These are phyloP conservation scores for Melitaea athalia DNA, from an alignment of 2,888 invertebrate genomes.

Conservation along the genomic window DNA sequence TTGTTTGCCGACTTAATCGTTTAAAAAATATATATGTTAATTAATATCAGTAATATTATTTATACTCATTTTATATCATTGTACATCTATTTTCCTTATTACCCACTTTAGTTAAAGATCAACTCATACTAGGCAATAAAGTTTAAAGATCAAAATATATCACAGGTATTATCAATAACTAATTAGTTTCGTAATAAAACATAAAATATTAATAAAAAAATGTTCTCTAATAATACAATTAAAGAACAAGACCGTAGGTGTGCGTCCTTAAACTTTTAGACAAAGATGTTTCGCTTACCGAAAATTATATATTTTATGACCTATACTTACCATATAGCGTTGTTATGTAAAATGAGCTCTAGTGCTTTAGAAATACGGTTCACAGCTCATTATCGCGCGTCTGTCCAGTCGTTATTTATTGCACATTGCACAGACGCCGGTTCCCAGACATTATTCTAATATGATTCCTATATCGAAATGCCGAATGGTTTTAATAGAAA, in stretches of 20 bases:
- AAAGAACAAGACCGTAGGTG: constrained; percentile 38
- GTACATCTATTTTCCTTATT: not conserved
- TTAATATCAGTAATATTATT: too few species aligned
- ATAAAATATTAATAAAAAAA: constrained; percentile 16
- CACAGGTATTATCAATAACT: not conserved
- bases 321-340: constrained; percentile 53
- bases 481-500: constrained; percentile 77
- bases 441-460: constrained; percentile 75
- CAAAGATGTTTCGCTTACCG: constrained; percentile 58
- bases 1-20: too few species aligned
- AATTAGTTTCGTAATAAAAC: not conserved
- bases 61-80: not conserved
- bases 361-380: constrained; percentile 42
- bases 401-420: constrained; percentile 65
- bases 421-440: constrained; percentile 69
- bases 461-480: constrained; percentile 74
- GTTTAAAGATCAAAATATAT: not conserved
- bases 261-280: constrained; percentile 67
- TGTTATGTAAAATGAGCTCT: constrained; percentile 47
- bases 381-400: constrained; percentile 47
- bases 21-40: too few species aligned
- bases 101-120: not conserved
- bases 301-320: constrained; percentile 58
- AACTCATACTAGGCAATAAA: not conserved
- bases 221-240: constrained; percentile 24